Evolutionary conservation across 2,113 vertebrate species (phyloP).

Genomic region (Zosterops pallidus): DNA sequence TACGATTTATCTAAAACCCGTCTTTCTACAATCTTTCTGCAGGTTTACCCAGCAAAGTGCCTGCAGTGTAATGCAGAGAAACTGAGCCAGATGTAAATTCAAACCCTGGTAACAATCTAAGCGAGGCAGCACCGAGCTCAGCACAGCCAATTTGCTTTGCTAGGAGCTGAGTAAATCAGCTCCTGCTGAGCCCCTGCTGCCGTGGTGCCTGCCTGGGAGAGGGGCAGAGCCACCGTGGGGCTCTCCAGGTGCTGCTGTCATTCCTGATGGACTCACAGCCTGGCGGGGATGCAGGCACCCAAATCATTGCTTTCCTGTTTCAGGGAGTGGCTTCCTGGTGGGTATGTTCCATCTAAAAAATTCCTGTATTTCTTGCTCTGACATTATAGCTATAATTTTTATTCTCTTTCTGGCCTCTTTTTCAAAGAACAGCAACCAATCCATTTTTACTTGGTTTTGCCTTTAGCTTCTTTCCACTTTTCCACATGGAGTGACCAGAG

Average conservation of each 20-base stretch:
- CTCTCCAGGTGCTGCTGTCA: background rate
- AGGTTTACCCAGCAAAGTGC: background rate
- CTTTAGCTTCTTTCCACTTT: background rate
- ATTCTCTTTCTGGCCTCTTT: background rate
- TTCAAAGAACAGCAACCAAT: background rate
- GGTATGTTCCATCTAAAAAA: background rate
- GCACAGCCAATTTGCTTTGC: conserved; percentile 20
- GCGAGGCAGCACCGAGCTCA: background rate
- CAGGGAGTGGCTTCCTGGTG: background rate
- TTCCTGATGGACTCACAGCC: background rate
- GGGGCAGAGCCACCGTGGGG: background rate
- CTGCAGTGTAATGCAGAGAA: background rate
- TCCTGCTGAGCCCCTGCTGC: conserved; percentile 6
- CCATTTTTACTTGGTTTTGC: background rate
- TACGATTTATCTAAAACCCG: background rate
- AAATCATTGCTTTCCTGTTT: background rate
- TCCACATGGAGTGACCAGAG: background rate
- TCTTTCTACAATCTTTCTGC: background rate
- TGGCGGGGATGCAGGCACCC: fast-evolving
- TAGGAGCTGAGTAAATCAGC: conserved; percentile 11
- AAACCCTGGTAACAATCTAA: background rate
- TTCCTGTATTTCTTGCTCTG: background rate
- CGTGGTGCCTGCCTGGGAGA: background rate
- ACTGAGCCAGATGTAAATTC: background rate
- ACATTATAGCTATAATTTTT: background rate